These are phyloP conservation scores for Pseudomugil gertrudae DNA, from an alignment of 2,797 vertebrate species.

Conservation along the genomic window DNA sequence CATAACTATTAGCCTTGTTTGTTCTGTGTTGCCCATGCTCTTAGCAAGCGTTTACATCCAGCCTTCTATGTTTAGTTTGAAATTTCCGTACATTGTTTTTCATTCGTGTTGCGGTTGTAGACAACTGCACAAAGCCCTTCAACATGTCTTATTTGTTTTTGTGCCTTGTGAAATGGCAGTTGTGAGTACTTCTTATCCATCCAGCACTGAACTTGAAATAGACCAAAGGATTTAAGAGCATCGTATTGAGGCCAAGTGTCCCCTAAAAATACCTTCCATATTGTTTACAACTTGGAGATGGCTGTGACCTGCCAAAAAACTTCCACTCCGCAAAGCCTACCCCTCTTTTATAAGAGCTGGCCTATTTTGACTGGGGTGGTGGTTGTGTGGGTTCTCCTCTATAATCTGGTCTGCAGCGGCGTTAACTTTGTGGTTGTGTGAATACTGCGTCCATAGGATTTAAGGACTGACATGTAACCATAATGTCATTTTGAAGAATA, in stretches of 20 bases:
- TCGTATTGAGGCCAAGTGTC: conserved; percentile 64
- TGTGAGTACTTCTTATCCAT: conserved; percentile 51
- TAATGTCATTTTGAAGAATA: conserved; percentile 26
- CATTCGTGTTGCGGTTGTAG: conserved; percentile 2
- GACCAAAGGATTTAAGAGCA: conserved; percentile 52
- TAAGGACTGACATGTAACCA: conserved; percentile 50
- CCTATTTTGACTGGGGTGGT: conserved; percentile 55
- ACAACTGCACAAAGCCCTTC: conserved; percentile 36
- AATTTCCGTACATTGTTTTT: conserved; percentile 47
- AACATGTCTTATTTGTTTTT: conserved; percentile 27
- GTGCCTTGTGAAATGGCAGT: conserved; percentile 20
- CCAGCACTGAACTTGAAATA: conserved; percentile 48
- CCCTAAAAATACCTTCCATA: conserved; percentile 67
- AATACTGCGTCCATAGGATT: conserved; percentile 56
- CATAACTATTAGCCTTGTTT: conserved; percentile 17
- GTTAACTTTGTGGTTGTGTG: conserved; percentile 49
- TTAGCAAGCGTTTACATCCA: conserved; percentile 47
- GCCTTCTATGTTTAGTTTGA: conserved; percentile 55
- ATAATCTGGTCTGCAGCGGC: conserved; percentile 51
- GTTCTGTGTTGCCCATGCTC: conserved; percentile 41
- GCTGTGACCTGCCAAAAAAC: conserved; percentile 65
- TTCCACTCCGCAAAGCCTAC: conserved; percentile 52
- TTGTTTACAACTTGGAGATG: conserved; percentile 70
- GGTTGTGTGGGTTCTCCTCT: conserved; percentile 58
- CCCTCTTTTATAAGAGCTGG: conserved; percentile 46